Conservation (phyloP, 23 tunicate species). For the Phallusia fumigata region DNA sequence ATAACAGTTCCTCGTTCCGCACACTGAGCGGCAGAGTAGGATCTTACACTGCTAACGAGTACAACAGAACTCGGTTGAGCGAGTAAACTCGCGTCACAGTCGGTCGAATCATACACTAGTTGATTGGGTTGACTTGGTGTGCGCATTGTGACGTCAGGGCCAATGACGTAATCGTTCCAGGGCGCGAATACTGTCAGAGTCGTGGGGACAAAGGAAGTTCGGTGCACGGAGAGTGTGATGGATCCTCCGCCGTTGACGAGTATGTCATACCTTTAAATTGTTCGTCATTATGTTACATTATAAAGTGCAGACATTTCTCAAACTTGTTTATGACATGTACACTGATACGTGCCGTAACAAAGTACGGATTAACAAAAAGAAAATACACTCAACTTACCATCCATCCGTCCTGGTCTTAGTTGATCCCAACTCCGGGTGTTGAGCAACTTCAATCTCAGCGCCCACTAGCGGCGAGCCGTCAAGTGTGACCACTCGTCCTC, state of each 20-base stretch:
- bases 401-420: slow-evolving; percentile 73
- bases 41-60: slow-evolving; percentile 50
- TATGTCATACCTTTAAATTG: slow-evolving; percentile 69
- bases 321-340: too few species aligned
- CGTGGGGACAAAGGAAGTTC: slow-evolving; percentile 49
- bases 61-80: slow-evolving; percentile 44
- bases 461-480: slow-evolving; percentile 90
- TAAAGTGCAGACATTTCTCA: too few species aligned
- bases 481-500: slow-evolving; percentile 54
- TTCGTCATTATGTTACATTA: too few species aligned
- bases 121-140: slow-evolving; percentile 48
- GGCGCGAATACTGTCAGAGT: slow-evolving; percentile 45
- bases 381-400: slow-evolving; percentile 56
- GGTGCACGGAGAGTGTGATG: slow-evolving; percentile 38
- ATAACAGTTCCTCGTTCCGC: slow-evolving; percentile 72
- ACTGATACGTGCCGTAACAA: too few species aligned
- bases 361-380: too few species aligned
- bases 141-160: slow-evolving; percentile 54
- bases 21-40: slow-evolving; percentile 72
- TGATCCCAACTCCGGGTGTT: slow-evolving; percentile 43
- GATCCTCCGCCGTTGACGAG: slow-evolving; percentile 86
- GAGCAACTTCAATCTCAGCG: slow-evolving; percentile 47
- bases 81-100: slow-evolving; percentile 66
- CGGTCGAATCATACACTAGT: not conserved
- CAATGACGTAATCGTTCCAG: slow-evolving; percentile 75